Evolutionary conservation across 2,113 vertebrate species (phyloP), one percentile per base, ranked within the genome.

Genomic region (Centropus unirufus): DNA sequence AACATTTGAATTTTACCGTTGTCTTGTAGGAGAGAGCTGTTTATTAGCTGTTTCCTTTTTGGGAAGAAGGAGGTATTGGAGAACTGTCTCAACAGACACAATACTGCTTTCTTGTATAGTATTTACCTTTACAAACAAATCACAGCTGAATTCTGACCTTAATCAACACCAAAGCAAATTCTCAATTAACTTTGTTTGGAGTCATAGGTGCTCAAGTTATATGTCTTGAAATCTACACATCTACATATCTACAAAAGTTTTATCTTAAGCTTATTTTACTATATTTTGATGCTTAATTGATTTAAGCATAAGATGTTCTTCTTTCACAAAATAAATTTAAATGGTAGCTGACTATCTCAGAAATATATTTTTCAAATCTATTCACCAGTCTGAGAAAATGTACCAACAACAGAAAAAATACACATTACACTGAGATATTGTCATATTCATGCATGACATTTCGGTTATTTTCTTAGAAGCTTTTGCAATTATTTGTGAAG

Each of bases 321-420:
- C 59, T 73, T 76, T 32, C 36, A 92, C 8, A 36, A 80, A 93
- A 72, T 49, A 83, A 49, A 74, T 51, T 34, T 34, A 75, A 19
- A 57, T 70, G 49, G 5, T 26, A 79, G 9, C 39, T 64, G 42
- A 67, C 5, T 36, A 16, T 64, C 30, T 85, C n/a, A 68, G 75
- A 94, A 74, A 78, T 2, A 8, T 47, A 59, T 95, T 89, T 77
- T 89, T 96, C 68, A 83, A 94, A 95, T 89, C 8, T 54, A 84
- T 90, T 88, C 57, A 78, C 3, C 44, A 89, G 21, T 51, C 7
- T 52, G 30, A 51, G 73, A 69, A 67, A 70, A 72, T 29, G 2
- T 32, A 67, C 7, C 4, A 1, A 32, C 27, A 62, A 66, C 18
- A 94, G 46, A 82, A 92, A 66, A 6, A 67, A 36, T 11, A 47